A percentile compares a stretch with the other conserved stretches of the same genome.
These are phyloP conservation scores for Polypterus senegalus DNA, from an alignment of 2,113 vertebrate species.

Conservation along the genomic window DNA sequence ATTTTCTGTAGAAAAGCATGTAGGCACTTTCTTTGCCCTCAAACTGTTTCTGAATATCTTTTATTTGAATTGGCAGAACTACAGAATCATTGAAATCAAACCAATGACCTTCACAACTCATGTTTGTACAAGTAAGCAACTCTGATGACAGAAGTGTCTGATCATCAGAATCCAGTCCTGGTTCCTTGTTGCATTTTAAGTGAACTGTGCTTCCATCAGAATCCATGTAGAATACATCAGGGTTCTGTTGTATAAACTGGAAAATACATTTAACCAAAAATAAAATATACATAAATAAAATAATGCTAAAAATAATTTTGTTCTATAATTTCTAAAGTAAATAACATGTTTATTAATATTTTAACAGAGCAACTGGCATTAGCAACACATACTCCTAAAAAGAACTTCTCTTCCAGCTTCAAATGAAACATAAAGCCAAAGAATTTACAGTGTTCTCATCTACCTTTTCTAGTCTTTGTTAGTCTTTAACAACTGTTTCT, in stretches of 20 bases:
- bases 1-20: slow-evolving; percentile 92
- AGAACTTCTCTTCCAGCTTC: too few species aligned
- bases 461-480: too few species aligned
- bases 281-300: neutral
- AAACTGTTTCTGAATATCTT: slow-evolving; percentile 83
- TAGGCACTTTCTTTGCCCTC: slow-evolving; percentile 95
- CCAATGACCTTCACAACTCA: slow-evolving; percentile 58
- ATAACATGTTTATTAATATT: too few species aligned
- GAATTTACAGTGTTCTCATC: too few species aligned
- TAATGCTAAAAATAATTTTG: too few species aligned
- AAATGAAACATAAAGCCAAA: too few species aligned
- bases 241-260: slow-evolving; percentile 77
- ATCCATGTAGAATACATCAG: slow-evolving; percentile 67
- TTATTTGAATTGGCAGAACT: slow-evolving; percentile 74
- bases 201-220: slow-evolving; percentile 56
- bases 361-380: too few species aligned
- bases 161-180: slow-evolving; percentile 22
- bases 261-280: slow-evolving; percentile 7
- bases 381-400: too few species aligned
- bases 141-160: neutral
- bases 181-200: slow-evolving; percentile 37
- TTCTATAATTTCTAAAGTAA: too few species aligned
- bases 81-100: slow-evolving; percentile 86
- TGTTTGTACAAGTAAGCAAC: neutral
- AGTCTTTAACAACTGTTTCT: too few species aligned